phyloP scores from a whole-genome alignment of 64 coral and sea anemone species.

The Catalaphyllia jardinei region DNA sequence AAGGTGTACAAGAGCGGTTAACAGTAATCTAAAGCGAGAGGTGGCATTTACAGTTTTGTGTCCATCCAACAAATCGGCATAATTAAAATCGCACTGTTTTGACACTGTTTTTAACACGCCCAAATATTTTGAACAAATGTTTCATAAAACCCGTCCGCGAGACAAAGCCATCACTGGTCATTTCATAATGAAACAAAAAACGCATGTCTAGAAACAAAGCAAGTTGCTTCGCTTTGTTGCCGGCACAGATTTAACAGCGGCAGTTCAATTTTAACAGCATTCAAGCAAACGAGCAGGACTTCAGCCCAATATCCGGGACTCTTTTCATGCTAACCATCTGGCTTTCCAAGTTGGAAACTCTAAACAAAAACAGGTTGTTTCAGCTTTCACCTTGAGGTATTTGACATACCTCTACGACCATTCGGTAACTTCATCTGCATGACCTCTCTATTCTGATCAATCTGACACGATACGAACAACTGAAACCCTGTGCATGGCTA shows the following conservation, averaged over 20 bases:
- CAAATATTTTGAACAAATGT: not conserved
- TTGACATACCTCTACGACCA: not conserved
- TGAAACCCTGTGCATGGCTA: not conserved
- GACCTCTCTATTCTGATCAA: not conserved
- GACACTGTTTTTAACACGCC: not conserved
- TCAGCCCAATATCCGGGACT: conserved; percentile 22
- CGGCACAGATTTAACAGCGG: not conserved
- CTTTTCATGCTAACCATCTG: not conserved
- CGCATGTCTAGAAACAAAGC: conserved; percentile 2
- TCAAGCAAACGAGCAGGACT: not conserved
- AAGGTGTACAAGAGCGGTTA: not conserved
- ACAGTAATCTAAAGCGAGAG: not conserved
- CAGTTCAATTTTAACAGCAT: not conserved
- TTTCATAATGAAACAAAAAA: not conserved
- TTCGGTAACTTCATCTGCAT: not conserved
- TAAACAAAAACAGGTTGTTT: conserved; percentile 21
- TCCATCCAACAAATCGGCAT: not conserved
- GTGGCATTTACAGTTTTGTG: not conserved
- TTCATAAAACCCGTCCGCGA: not conserved
- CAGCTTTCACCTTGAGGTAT: not conserved
- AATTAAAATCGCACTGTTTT: not conserved
- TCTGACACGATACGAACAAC: not conserved
- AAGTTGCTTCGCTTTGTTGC: not conserved
- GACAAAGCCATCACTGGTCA: not conserved
- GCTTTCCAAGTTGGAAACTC: conserved; percentile 16